phyloP scores from a whole-genome alignment of 2,113 vertebrate genomes.

The Henicopernis longicauda region DNA sequence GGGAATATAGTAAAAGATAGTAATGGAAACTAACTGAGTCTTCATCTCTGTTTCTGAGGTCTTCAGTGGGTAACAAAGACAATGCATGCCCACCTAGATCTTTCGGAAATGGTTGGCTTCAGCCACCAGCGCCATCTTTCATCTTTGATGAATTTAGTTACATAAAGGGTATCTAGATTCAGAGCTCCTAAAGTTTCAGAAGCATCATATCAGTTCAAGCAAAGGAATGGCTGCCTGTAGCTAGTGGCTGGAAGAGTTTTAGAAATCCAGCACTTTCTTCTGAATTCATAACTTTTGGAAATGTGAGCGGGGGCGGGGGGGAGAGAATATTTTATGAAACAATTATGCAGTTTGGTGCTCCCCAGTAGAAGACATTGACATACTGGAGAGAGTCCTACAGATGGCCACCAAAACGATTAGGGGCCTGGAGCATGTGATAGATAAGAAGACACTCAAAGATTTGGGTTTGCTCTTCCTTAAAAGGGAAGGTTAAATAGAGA shows the following conservation, averaged over 20 bases:
- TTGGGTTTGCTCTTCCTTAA: not conserved
- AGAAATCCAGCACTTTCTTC: not conserved
- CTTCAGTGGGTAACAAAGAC: not conserved
- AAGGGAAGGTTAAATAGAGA: not conserved
- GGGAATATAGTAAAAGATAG: not conserved
- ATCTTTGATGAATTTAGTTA: not conserved
- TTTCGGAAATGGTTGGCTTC: not conserved
- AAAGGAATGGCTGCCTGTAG: not conserved
- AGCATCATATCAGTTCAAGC: not conserved
- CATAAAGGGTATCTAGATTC: not conserved
- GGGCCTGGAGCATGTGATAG: not conserved
- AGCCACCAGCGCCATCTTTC: not conserved
- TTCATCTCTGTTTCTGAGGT: not conserved
- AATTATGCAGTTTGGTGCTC: not conserved
- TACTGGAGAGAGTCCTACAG: not conserved
- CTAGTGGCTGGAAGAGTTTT: not conserved
- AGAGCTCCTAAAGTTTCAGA: not conserved
- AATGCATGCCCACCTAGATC: not conserved
- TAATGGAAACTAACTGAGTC: not conserved
- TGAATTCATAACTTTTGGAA: not conserved
- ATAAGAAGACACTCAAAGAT: not conserved
- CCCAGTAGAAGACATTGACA: not conserved
- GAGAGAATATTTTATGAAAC: not conserved
- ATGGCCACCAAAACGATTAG: not conserved
- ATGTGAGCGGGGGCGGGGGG: rapidly evolving